Percentiles rank a stretch among this genome's conserved stretches.
Conservation (phyloP, 2,113 vertebrate species). For the Camarhynchus parvulus region DNA sequence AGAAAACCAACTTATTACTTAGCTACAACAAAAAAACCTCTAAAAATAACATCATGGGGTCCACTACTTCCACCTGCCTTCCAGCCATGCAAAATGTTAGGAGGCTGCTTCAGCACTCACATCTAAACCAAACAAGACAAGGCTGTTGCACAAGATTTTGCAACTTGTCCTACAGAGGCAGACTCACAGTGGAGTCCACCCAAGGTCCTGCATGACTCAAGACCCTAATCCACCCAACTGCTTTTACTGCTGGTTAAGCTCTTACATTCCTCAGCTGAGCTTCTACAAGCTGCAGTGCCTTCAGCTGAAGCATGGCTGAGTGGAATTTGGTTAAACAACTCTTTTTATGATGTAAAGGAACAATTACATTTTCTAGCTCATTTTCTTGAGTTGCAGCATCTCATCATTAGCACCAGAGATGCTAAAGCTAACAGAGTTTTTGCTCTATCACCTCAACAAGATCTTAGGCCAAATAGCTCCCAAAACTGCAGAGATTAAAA, state of each 20-base stretch:
- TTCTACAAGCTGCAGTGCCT: not conserved
- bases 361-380: not conserved
- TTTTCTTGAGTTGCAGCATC: not conserved
- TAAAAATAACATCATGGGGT: not conserved
- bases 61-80: not conserved
- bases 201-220: rapidly evolving
- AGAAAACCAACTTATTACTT: not conserved
- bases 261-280: not conserved
- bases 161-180: not conserved
- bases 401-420: not conserved
- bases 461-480: not conserved
- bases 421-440: not conserved
- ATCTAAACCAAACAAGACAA: not conserved
- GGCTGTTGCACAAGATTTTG: not conserved
- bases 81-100: not conserved
- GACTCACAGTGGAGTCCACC: not conserved
- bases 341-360: not conserved
- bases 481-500: not conserved
- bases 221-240: not conserved
- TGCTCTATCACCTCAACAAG: not conserved
- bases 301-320: not conserved
- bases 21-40: not conserved
- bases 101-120: not conserved
- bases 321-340: not conserved
- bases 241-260: not conserved